Evolutionary conservation across 2,797 vertebrate species (phyloP), one percentile per base, ranked within the genome.

Genomic region (Cyprinodon diabolis): DNA sequence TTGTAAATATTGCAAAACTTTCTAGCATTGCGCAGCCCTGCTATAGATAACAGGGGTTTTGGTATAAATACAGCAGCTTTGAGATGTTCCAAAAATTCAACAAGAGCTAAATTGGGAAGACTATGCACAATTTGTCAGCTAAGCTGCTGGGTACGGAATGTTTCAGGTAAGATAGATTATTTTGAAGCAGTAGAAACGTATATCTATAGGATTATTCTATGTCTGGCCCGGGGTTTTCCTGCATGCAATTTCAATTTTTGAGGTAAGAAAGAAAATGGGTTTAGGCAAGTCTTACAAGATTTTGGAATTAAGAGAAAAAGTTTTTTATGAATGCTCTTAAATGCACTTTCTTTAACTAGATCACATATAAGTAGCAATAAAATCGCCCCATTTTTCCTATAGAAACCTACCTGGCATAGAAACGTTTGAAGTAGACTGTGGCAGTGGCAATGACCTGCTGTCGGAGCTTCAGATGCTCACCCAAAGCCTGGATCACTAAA

Each of bases 391-490:
- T 35, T 21, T 35, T 21, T 1, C 21, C 3, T 3, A 19, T 13
- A 63, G 43, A 8, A 62, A 6, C 91, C 92, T 92, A 98, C 98
- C 98, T 97, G 90, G 98, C 97, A 94, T 99, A 99, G 93, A 99
- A 99, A 82, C 98, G 97, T 93, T 99, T 99, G 92, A 99, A 99
- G 94, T 99, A 99, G 79, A 99, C 98, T 7, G 98, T 99, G 84
- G 98, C 98, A 49, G 98, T 99, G 67, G 98, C 98, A 89, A 99
- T 99, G 92, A 99, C 98, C 95, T 99, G 98, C 91, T 99, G 98
- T 91, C 98, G 95, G 93, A 99, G 95, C 93, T 99, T 99, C 95
- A 99, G 95, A 87, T 99, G 98, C 93, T 99, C 98, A 81, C 98
- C 98, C 91, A 99, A 94, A 88, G 98, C 97, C 92, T 99, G 98